Base-by-base conservation (phyloP, 2,113 vertebrate species). In the Panurus biarmicus region DNA sequence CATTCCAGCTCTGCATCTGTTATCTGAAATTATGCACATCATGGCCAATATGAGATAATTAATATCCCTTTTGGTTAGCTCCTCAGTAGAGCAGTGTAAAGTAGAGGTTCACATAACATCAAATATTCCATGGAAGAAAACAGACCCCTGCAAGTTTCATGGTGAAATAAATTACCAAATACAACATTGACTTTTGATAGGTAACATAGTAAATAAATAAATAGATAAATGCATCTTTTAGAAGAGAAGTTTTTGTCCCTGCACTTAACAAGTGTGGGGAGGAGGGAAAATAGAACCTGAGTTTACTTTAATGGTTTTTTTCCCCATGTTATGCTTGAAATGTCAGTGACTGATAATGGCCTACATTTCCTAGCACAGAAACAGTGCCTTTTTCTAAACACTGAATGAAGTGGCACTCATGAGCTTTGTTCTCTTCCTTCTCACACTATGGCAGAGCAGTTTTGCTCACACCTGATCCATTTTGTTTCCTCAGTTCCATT, bases 291-390 rank as follows among this genome's bases (percentile, higher is more conserved):
- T 12, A 95, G 58, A 92, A 54, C 23, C 60, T 62, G 60, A 82
- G 60, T 81, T 96, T 86, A 83, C 80, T 96, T 93, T 87, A 84
- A 74, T 58, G 57, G 26, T 40, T 93, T 85, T 66, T 65, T 77
- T 19, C 1, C 38, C 54, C 79, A 54, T 28, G 31, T 91, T 93
- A 61, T 77, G 69, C 67, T 93, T 85, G 85, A 96, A 93, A 87
- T 50, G 91, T 66, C 80, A 83, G 12, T 51, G 80, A 76, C 85
- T 96, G 95, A 87, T 90, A 95, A 97, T 74, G 81, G 91, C n/a
- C 89, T 75, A 62, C 61, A 90, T 87, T 96, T 96, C 92, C 87
- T 70, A 95, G 87, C 60, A 96, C 85, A 96, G 94, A 94, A 96
- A 92, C 28, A 57, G 51, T 92, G 84, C 35, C 47, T 95, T 90